These are phyloP conservation scores for Dascyllus trimaculatus DNA, from an alignment of 2,113 vertebrate genomes.

Conservation along the genomic window DNA sequence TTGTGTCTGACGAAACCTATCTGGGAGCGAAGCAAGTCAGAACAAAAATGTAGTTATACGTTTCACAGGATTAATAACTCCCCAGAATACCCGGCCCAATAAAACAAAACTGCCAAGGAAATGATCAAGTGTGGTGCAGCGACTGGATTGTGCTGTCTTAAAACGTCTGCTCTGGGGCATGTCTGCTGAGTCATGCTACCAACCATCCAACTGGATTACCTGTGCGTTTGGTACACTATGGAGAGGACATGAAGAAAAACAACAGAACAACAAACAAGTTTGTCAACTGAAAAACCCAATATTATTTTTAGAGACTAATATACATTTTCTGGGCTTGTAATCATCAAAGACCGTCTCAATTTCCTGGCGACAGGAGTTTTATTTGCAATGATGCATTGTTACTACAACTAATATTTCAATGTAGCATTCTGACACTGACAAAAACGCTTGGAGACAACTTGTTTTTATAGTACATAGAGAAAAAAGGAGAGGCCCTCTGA, in stretches of 20 bases:
- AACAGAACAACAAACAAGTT: slow-evolving; percentile 5
- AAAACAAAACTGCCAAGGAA: slow-evolving; percentile 6
- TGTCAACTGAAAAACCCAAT: background rate
- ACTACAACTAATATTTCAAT: slow-evolving; percentile 11
- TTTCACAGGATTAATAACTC: background rate
- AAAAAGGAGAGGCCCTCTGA: background rate
- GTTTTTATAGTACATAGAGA: background rate
- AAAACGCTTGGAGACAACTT: background rate
- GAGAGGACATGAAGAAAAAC: background rate
- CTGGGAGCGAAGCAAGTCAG: background rate
- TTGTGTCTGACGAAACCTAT: background rate
- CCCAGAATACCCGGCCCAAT: background rate
- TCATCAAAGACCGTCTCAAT: background rate
- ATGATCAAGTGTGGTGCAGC: background rate
- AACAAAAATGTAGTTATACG: background rate
- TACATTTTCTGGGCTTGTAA: background rate
- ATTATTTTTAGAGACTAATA: background rate
- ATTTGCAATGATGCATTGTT: background rate
- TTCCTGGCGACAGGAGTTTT: too few species aligned
- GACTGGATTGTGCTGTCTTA: slow-evolving; percentile 5
- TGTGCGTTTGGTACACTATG: slow-evolving; percentile 18
- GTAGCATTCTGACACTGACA: background rate
- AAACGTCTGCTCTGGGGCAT: slow-evolving; percentile 32
- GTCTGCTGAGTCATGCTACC: slow-evolving; percentile 47
- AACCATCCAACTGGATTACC: slow-evolving; percentile 30